phyloP scores from a whole-genome alignment of 2,113 vertebrate species.

The Eulacestoma nigropectus region DNA sequence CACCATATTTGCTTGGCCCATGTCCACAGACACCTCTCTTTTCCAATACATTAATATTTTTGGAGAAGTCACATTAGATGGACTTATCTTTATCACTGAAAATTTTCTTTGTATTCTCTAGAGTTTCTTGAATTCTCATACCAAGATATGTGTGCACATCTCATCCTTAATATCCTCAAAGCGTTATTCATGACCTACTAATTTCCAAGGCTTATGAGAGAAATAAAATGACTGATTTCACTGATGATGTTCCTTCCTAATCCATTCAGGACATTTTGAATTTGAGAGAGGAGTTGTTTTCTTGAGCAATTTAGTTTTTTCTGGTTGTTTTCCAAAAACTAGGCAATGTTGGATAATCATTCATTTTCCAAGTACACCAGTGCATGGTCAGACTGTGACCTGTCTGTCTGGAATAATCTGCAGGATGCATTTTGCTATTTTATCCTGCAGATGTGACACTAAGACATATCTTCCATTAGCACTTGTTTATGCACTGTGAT shows the following conservation, averaged over 20 bases:
- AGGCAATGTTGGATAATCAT: constrained; percentile 21
- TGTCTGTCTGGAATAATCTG: background rate
- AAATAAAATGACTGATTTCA: constrained; percentile 28
- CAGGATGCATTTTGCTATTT: background rate
- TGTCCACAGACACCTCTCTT: background rate
- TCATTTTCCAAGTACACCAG: constrained; percentile 40
- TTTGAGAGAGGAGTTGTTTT: constrained; percentile 43
- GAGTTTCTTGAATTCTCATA: background rate
- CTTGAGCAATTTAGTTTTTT: constrained; percentile 44
- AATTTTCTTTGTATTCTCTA: background rate
- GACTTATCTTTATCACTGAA: background rate
- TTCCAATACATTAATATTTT: background rate
- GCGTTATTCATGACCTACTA: background rate
- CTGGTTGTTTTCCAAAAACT: constrained; percentile 48
- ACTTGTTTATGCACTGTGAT: background rate
- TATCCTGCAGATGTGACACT: background rate
- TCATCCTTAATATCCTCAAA: background rate
- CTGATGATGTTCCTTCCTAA: constrained; percentile 20
- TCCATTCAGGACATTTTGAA: constrained; percentile 43
- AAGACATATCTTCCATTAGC: background rate
- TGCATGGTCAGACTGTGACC: constrained; percentile 39
- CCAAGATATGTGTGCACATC: fast-evolving
- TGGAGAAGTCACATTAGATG: background rate
- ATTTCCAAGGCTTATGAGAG: constrained; percentile 27
- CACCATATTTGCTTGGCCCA: background rate